Percentiles rank a stretch among this genome's conserved stretches.
Conservation (phyloP, 2,797 vertebrate species). For the Cirrhinus molitorella region DNA sequence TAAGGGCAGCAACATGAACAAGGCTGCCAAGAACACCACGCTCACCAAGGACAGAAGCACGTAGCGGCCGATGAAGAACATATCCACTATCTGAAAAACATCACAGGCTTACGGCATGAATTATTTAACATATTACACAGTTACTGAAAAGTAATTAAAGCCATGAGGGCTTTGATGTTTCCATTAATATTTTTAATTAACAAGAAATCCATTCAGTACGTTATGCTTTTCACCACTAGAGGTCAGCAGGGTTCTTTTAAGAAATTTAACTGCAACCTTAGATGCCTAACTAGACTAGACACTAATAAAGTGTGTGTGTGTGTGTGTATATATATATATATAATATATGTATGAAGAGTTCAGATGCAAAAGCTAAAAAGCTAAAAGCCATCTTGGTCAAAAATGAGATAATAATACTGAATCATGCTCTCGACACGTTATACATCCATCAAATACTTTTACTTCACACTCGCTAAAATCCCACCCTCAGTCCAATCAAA, state of each 20-base stretch:
- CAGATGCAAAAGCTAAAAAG: too few relatives aligned
- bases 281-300: not conserved
- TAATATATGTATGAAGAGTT: too few relatives aligned
- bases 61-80: slow-evolving; percentile 89
- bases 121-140: slow-evolving; percentile 31
- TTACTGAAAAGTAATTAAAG: slow-evolving; percentile 32
- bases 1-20: slow-evolving; percentile 86
- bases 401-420: too few relatives aligned
- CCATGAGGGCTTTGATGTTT: slow-evolving; percentile 23
- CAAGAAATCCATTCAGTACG: slow-evolving; percentile 19
- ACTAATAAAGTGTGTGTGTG: not conserved
- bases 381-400: too few relatives aligned
- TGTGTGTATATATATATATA: too few relatives aligned
- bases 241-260: slow-evolving; percentile 73
- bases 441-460: too few relatives aligned
- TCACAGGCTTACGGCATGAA: slow-evolving; percentile 26
- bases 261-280: not conserved
- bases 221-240: slow-evolving; percentile 71
- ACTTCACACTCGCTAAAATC: too few relatives aligned
- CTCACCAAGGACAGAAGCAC: slow-evolving; percentile 82
- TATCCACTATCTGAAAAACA: slow-evolving; percentile 85
- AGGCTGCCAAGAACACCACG: slow-evolving; percentile 78
- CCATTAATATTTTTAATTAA: slow-evolving; percentile 25
- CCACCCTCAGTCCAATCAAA: too few relatives aligned
- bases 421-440: too few relatives aligned